Conservation (phyloP, 2,888 invertebrate genomes). For the Aphidoletes aphidimyza region DNA sequence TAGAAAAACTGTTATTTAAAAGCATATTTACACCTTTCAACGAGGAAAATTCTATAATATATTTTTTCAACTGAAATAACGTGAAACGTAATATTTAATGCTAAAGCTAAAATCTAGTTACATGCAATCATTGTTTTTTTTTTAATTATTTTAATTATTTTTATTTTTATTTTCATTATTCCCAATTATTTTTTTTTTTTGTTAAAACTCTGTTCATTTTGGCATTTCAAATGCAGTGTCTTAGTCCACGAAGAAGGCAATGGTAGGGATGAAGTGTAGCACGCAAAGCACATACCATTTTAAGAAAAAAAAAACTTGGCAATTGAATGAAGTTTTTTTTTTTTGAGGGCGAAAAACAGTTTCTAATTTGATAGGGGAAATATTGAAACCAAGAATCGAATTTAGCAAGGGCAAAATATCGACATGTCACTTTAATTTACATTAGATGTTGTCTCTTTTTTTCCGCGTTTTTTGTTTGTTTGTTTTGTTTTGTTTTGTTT, state of each 20-base stretch:
- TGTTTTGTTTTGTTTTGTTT: no score
- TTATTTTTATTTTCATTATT: background rate
- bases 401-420: conserved; percentile 9
- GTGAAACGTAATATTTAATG: conserved; percentile 23
- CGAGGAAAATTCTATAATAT: background rate
- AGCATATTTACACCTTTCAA: background rate
- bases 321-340: background rate
- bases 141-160: no score
- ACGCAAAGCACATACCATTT: no score
- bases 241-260: no score
- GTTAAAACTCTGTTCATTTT: background rate
- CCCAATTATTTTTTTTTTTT: background rate
- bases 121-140: background rate
- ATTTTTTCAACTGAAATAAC: background rate
- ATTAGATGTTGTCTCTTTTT: no score
- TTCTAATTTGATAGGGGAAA: background rate
- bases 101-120: conserved; percentile 14
- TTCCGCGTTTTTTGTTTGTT: background rate
- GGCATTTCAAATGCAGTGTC: conserved; percentile 6
- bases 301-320: background rate
- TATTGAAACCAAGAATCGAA: conserved; percentile 4
- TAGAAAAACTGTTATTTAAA: conserved; percentile 6
- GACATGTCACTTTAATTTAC: background rate
- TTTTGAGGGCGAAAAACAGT: background rate
- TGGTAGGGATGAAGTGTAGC: no score